These are phyloP conservation scores for Drosophila gaucha DNA, from an alignment of 2,888 invertebrate genomes.

Conservation along the genomic window DNA sequence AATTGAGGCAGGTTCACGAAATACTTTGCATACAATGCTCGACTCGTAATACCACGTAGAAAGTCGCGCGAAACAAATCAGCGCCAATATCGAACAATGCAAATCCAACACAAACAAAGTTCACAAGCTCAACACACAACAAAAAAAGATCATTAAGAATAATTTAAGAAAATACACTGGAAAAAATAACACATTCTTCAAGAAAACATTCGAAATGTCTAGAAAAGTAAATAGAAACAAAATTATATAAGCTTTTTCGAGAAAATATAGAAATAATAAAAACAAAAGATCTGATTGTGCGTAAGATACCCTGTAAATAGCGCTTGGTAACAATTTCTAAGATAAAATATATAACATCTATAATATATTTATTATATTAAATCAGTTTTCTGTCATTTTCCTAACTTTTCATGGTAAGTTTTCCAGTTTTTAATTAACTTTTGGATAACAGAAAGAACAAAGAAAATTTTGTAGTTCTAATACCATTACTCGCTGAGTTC, in stretches of 20 bases:
- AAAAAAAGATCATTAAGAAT: not conserved
- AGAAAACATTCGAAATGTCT: no score
- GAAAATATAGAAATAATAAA: not conserved
- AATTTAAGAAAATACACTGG: not conserved
- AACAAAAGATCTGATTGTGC: not conserved
- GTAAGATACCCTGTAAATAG: not conserved
- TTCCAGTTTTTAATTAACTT: no score
- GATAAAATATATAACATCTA: no score
- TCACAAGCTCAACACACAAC: slow-evolving; percentile 7
- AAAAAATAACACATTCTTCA: not conserved
- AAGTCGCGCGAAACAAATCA: slow-evolving; percentile 31
- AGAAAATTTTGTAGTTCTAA: no score
- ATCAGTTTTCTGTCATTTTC: no score
- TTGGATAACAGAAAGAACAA: no score
- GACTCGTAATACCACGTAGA: slow-evolving; percentile 13
- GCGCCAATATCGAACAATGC: slow-evolving; percentile 17
- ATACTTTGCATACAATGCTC: slow-evolving; percentile 47
- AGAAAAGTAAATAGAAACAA: not conserved
- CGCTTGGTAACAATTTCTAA: no score
- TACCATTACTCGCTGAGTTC: no score
- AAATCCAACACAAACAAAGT: slow-evolving; percentile 10
- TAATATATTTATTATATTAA: no score
- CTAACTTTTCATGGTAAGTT: no score
- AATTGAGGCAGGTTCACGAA: slow-evolving; percentile 29
- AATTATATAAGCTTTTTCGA: not conserved